Base-by-base conservation (phyloP, 2,888 invertebrate genomes). In the Drosophila robusta region DNA sequence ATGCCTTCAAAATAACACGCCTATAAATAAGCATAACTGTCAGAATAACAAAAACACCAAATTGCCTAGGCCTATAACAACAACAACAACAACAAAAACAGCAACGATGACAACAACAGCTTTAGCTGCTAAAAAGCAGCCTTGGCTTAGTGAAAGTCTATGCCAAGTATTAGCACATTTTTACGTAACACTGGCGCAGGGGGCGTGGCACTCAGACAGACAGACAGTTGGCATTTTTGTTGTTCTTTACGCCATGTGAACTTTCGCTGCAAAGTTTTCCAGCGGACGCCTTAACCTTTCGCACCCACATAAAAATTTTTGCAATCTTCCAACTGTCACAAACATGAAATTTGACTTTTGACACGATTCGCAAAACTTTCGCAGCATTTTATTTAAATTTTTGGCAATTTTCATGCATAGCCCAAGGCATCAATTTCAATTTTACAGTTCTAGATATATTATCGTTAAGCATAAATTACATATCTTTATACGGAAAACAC, bases 11-110 rank as follows among this genome's bases (percentile, higher is more conserved):
- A 77, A 70, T 66, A 72, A 66, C 72, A 70, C 56, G 76, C 58
- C 86, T 78, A 85, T 85, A 85, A 85, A 85, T 87, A 85, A 88
- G 88, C 84, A 88, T 85, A 88, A 86, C 83, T 87, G 84, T 85
- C 84, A 86, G 65, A 39, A 74, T 70, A 78, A 78, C 75, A 78
- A 76, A 62, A 74, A 77, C 60, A 69, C 63, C 39, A 62, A 74
- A 76, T 76, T 71, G 62, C 67, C 62, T 67, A 44, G 60, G 60
- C 57, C 70, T 36, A 55, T 46, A 51, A 5, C 64, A 61, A 26
- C 55, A 61, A 44, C 56, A 66, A 38, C 58, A 46, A 41, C 64
- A 64, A 42, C 29, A 39, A 51, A 39, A 57, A 57, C 45, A 66
- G 24, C n/a, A 45, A 36, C 38, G 50, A 9, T 9, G 26, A 41